Conservation (phyloP, 2,797 vertebrate species). For the Sebastes vulpes region DNA sequence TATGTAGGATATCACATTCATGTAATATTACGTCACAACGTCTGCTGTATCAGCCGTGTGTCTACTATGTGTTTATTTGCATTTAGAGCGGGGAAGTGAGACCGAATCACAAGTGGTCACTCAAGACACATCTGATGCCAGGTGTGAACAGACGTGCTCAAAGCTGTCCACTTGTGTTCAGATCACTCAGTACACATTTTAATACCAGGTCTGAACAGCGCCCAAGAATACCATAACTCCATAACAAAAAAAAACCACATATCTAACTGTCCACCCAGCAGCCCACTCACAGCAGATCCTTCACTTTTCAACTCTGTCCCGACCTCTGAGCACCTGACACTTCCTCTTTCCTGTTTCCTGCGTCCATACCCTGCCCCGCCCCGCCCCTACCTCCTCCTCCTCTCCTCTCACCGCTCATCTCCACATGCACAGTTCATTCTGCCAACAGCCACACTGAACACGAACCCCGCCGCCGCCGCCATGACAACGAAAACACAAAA, state of each 20-base stretch:
- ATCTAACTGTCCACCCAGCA: conserved; percentile 50
- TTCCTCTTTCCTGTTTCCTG: conserved; percentile 35
- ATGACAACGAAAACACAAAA: conserved; percentile 42
- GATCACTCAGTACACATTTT: no score
- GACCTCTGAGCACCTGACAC: conserved; percentile 59
- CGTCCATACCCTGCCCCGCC: not conserved
- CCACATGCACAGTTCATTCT: conserved; percentile 66
- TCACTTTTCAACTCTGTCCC: conserved; percentile 42
- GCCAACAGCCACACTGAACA: conserved; percentile 66
- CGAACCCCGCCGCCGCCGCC: conserved; percentile 38
- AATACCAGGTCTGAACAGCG: no score
- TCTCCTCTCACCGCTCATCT: conserved; percentile 18
- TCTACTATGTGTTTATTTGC: no score
- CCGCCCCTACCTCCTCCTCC: not conserved
- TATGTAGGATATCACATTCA: no score
- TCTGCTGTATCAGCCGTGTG: no score
- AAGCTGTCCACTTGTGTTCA: no score
- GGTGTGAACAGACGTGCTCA: no score
- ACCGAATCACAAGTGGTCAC: no score
- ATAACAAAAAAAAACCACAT: conserved; percentile 16
- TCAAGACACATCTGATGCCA: no score
- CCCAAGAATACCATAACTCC: not conserved
- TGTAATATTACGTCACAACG: no score
- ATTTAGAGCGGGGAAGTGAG: no score
- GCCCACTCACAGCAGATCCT: conserved; percentile 38